Evolutionary conservation across 64 coral and sea anemone species (phyloP).

Genomic region (Cladopsammia gracilis): DNA sequence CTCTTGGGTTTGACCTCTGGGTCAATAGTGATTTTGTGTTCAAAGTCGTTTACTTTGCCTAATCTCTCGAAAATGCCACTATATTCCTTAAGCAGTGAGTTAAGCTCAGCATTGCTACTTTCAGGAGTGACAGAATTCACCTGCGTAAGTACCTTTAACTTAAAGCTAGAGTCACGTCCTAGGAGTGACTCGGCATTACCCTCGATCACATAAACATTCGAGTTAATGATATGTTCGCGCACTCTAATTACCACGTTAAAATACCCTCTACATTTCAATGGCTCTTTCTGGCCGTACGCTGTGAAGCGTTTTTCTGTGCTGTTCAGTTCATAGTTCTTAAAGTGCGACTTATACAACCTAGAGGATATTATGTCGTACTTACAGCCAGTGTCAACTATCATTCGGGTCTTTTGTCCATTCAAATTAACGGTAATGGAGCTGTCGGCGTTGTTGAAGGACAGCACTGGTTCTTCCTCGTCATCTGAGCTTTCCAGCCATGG

Average conservation of each 20-base stretch:
- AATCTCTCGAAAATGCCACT: not conserved
- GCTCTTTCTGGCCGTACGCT: conserved; percentile 54
- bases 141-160: not conserved
- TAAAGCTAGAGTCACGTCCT: conserved; percentile 16
- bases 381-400: conserved; percentile 1
- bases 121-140: not conserved
- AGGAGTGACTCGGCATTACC: conserved; percentile 28
- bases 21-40: conserved; percentile 48
- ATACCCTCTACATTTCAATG: conserved; percentile 17
- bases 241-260: not conserved
- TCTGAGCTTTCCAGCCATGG: not conserved
- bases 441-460: conserved; percentile 8
- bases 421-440: not conserved
- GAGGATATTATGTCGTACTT: conserved; percentile 39
- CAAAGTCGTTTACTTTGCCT: conserved; percentile 1
- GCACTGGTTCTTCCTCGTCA: not conserved
- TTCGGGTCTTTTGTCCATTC: conserved; percentile 25
- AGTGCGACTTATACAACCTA: conserved; percentile 21
- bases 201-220: conserved; percentile 4
- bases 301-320: conserved; percentile 36
- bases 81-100: conserved; percentile 11
- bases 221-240: not conserved
- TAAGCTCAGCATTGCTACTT: not conserved
- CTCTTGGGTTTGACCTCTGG: conserved; percentile 36
- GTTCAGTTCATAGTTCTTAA: conserved; percentile 27